Conservation (phyloP, 37 sponge, comb jelly and placozoan genomes). For the Ianthella basta region DNA sequence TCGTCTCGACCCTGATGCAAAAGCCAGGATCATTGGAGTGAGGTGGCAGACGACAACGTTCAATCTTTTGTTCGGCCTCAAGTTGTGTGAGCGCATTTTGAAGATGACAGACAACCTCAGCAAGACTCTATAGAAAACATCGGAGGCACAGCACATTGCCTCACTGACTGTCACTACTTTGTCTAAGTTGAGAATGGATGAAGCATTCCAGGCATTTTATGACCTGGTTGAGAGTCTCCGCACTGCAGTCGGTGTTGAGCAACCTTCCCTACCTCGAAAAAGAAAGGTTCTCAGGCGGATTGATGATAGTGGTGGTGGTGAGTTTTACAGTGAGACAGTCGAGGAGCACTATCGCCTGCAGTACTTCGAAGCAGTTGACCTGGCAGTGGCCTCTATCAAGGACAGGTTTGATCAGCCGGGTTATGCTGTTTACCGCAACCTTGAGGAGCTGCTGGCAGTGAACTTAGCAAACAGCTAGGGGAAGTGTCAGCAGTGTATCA, state of each 20-base stretch:
- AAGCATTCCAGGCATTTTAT: constrained; percentile 18
- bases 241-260: neutral
- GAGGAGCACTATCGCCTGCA: constrained; percentile 62
- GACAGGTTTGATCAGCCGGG: constrained; percentile 62
- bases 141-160: constrained; percentile 70
- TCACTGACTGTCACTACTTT: constrained; percentile 53
- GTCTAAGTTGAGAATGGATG: constrained; percentile 60
- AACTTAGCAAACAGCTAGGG: constrained; percentile 9
- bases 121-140: constrained; percentile 52
- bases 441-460: constrained; percentile 42
- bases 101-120: constrained; percentile 76
- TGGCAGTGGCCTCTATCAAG: constrained; percentile 40
- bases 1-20: constrained; percentile 66
- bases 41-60: constrained; percentile 49
- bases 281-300: neutral
- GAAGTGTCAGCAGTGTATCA: constrained; percentile 25
- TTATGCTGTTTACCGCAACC: constrained; percentile 37
- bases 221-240: constrained; percentile 11
- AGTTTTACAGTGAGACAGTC: constrained; percentile 34
- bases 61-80: constrained; percentile 66
- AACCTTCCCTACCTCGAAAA: constrained; percentile 34
- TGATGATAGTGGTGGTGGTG: constrained; percentile 39
- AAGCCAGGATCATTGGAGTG: constrained; percentile 68
- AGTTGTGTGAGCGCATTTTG: constrained; percentile 61
- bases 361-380: constrained; percentile 75